These are phyloP conservation scores for Pseudoatta argentina DNA, from an alignment of 1,140 invertebrate species.

Conservation along the genomic window DNA sequence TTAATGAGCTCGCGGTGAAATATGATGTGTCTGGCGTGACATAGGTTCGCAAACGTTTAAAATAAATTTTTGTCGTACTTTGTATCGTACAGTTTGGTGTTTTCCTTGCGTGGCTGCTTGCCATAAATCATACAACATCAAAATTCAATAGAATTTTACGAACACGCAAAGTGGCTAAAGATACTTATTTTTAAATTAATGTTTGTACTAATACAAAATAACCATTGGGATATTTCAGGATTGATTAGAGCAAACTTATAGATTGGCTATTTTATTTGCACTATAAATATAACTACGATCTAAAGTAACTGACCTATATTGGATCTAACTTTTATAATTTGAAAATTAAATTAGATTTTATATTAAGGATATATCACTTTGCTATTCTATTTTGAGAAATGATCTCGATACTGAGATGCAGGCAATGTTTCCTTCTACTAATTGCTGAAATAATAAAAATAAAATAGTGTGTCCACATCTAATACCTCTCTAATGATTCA, in stretches of 20 bases:
- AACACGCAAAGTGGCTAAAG: background rate
- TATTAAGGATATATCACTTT: too few species aligned
- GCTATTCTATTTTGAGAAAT: constrained; percentile 21
- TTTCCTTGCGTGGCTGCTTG: background rate
- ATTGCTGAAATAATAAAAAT: background rate
- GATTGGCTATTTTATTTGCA: background rate
- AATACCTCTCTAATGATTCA: constrained; percentile 14
- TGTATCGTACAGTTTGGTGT: background rate
- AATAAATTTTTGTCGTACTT: constrained; percentile 19
- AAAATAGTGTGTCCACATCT: background rate
- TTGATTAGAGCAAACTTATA: background rate
- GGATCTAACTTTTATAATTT: background rate
- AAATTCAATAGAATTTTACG: background rate
- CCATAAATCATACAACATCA: background rate
- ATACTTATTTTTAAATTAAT: background rate
- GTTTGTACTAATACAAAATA: background rate
- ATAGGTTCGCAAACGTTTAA: constrained; percentile 1
- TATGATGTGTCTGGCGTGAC: constrained; percentile 11
- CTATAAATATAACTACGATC: background rate
- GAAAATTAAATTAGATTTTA: constrained; percentile 21
- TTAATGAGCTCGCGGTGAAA: constrained; percentile 6
- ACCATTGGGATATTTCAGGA: too few species aligned
- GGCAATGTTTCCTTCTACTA: background rate
- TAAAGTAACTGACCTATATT: background rate
- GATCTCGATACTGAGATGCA: background rate